Conservation (phyloP, 1,140 invertebrate species). For the Dermatophagoides farinae region DNA sequence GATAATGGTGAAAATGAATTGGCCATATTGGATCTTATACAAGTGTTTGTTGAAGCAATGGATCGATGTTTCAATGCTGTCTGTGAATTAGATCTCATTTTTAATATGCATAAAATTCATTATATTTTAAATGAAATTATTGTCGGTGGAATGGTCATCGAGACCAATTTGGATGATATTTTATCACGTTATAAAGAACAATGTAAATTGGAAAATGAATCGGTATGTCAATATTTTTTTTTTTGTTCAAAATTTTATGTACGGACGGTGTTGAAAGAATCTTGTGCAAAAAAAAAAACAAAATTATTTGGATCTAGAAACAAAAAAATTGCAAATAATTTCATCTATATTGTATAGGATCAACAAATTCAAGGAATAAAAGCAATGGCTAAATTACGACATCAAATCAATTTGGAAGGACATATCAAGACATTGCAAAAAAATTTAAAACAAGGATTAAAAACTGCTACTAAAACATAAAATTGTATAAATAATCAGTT, state of each 20-base stretch:
- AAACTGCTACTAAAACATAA: neutral
- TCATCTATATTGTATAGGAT: too few relatives aligned
- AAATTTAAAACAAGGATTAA: neutral
- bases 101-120: conserved; percentile 98
- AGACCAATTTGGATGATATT: conserved; percentile 99
- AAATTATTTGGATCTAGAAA: too few relatives aligned
- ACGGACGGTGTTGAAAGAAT: too few relatives aligned
- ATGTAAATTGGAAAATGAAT: conserved; percentile 90
- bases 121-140: conserved; percentile 93
- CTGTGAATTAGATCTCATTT: conserved; percentile 95
- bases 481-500: neutral
- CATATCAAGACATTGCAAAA: neutral
- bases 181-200: conserved; percentile 68
- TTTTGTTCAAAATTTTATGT: neutral
- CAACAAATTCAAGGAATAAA: too few relatives aligned
- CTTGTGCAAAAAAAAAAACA: too few relatives aligned
- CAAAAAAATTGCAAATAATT: too few relatives aligned
- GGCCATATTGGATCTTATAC: conserved; percentile 93
- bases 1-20: conserved; percentile 97
- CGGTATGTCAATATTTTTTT: conserved; percentile 38
- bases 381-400: too few relatives aligned
- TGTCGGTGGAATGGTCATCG: conserved; percentile 97
- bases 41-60: conserved; percentile 89
- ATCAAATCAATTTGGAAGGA: too few relatives aligned
- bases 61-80: conserved; percentile 99